Percentiles rank a stretch among this genome's conserved stretches.
phyloP scores from a whole-genome alignment of 2,113 vertebrate species.

The Anthoscopus minutus region DNA sequence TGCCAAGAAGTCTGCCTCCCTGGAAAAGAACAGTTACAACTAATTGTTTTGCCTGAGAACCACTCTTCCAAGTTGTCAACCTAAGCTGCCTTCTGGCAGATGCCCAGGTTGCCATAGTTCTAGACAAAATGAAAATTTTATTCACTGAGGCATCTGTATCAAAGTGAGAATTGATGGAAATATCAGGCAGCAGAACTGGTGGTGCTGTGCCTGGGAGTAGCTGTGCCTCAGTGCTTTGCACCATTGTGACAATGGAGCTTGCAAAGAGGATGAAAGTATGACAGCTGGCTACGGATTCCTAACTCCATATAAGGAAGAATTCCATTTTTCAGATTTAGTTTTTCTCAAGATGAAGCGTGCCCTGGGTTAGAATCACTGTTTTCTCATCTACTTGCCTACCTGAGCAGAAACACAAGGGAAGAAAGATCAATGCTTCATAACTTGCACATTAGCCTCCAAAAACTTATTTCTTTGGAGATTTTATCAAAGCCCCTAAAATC shows the following conservation, averaged over 20 bases:
- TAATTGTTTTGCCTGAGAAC: conserved; percentile 62
- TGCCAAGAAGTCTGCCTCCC: conserved; percentile 49
- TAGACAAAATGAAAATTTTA: conserved; percentile 54
- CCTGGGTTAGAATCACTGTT: background rate
- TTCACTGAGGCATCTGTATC: conserved; percentile 18
- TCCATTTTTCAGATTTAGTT: background rate
- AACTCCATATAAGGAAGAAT: conserved; percentile 40
- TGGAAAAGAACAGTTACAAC: conserved; percentile 45
- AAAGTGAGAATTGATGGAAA: background rate
- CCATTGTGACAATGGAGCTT: background rate
- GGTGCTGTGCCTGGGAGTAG: conserved; percentile 2
- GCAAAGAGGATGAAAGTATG: background rate
- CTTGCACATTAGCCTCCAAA: background rate
- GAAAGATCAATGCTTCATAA: background rate
- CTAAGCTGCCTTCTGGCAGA: conserved; percentile 52
- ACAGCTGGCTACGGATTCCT: background rate
- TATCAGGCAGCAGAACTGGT: conserved; percentile 34
- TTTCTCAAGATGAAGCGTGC: background rate
- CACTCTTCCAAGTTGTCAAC: conserved; percentile 28
- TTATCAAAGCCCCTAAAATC: background rate
- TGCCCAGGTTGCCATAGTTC: conserved; percentile 52
- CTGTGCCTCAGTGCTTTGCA: background rate
- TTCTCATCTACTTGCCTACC: background rate
- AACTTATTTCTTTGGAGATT: background rate
- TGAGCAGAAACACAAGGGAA: background rate